phyloP scores from a whole-genome alignment of 2,797 vertebrate species.

The Eidolon dupreanum region DNA sequence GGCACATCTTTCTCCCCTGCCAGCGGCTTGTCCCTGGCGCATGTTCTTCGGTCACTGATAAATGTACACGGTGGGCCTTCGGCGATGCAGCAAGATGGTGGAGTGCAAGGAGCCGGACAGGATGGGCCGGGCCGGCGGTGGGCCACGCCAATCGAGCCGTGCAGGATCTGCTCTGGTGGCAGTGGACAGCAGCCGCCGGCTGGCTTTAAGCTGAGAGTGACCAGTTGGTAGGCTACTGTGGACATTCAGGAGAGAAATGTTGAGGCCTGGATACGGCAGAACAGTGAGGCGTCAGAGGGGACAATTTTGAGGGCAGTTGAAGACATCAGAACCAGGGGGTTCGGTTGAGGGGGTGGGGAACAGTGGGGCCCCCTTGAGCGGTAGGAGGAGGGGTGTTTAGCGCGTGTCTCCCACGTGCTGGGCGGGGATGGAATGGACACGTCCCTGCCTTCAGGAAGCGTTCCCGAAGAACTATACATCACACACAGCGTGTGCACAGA shows the following conservation, averaged over 20 bases:
- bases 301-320: fast-evolving
- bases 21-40: fast-evolving
- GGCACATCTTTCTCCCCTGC: background rate
- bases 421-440: background rate
- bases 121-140: too few species aligned
- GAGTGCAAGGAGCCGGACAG: too few species aligned
- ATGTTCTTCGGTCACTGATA: background rate
- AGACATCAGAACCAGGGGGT: background rate
- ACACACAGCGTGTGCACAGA: fast-evolving
- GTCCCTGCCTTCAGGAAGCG: background rate
- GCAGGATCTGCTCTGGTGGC: background rate
- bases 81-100: fast-evolving
- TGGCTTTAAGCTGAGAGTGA: background rate
- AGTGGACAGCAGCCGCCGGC: background rate
- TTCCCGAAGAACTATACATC: background rate
- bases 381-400: fast-evolving
- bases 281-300: background rate
- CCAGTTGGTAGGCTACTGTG: background rate
- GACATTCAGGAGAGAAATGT: background rate
- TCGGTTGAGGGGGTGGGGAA: too few species aligned
- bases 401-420: fast-evolving
- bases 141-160: background rate
- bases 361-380: too few species aligned
- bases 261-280: background rate
- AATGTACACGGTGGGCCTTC: background rate